Percentiles rank a stretch among this genome's conserved stretches.
These are phyloP conservation scores for Meta bourneti DNA, from an alignment of 2,888 invertebrate species.

Conservation along the genomic window DNA sequence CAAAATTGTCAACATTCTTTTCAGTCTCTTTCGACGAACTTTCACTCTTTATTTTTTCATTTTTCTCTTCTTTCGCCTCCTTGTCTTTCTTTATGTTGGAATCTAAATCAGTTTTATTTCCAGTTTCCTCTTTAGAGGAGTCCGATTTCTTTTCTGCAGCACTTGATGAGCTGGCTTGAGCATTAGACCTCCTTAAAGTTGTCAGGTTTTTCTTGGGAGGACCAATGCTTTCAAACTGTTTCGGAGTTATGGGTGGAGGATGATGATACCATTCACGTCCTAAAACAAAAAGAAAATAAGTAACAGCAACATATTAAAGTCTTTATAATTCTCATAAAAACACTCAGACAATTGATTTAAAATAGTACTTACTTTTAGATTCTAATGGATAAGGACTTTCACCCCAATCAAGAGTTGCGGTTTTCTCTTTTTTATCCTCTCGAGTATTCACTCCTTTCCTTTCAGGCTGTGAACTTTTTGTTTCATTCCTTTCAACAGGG, in stretches of 20 bases:
- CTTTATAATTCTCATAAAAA: not conserved
- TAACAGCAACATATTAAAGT: not conserved
- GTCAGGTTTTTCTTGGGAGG: constrained; percentile 80
- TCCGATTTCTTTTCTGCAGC: constrained; percentile 80
- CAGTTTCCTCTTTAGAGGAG: constrained; percentile 79
- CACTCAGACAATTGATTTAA: not conserved
- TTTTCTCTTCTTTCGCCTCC: constrained; percentile 77
- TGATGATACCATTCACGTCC: constrained; percentile 79
- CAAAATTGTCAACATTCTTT: constrained; percentile 71
- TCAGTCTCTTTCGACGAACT: constrained; percentile 72
- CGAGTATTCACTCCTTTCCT: constrained; percentile 44
- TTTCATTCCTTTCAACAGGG: constrained; percentile 57
- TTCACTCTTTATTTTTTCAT: constrained; percentile 74
- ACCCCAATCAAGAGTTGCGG: constrained; percentile 76
- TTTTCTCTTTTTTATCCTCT: constrained; percentile 72
- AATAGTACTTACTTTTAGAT: constrained; percentile 69
- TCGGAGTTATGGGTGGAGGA: constrained; percentile 81
- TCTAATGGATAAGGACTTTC: constrained; percentile 78
- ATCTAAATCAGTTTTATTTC: constrained; percentile 63
- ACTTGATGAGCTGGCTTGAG: constrained; percentile 79
- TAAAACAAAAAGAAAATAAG: constrained; percentile 75
- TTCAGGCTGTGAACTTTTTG: constrained; percentile 62
- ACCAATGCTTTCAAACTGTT: constrained; percentile 80
- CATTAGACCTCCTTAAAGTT: constrained; percentile 81
- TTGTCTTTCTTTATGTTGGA: constrained; percentile 68